These are phyloP conservation scores for Diuraphis noxia DNA, from an alignment of 1,140 invertebrate species.

Conservation along the genomic window DNA sequence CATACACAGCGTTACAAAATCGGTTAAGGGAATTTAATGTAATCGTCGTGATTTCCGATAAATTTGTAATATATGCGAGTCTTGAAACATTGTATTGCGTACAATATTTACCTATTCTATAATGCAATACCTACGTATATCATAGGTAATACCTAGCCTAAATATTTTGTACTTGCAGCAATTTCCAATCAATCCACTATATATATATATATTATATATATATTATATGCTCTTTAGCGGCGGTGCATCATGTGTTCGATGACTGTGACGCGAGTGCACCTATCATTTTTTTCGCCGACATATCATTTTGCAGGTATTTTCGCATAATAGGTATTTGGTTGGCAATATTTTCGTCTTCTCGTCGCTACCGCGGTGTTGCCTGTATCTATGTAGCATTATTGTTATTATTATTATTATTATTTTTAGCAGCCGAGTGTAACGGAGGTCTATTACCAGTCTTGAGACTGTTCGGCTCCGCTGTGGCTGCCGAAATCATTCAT, in stretches of 20 bases:
- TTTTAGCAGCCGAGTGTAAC: background rate
- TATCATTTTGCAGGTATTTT: background rate
- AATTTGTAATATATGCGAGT: background rate
- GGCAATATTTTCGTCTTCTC: background rate
- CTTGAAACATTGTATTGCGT: too few species aligned
- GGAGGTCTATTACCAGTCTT: background rate
- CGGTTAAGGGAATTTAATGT: background rate
- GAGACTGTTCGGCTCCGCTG: background rate
- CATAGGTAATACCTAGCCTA: background rate
- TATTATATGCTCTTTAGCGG: background rate
- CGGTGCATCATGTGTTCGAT: background rate
- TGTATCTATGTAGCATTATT: background rate
- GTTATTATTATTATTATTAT: background rate
- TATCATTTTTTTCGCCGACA: background rate
- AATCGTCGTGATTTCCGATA: background rate
- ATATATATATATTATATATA: too few species aligned
- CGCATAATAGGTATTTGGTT: too few species aligned
- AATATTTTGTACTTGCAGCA: background rate
- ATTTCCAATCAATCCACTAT: background rate
- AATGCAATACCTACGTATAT: too few species aligned
- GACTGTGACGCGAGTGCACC: background rate
- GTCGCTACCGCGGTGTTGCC: too few species aligned
- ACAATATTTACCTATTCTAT: too few species aligned
- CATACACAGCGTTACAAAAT: background rate
- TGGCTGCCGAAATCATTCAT: background rate